Percentiles rank a stretch among this genome's conserved stretches.
Conservation (phyloP, 1,140 invertebrate genomes). For the Anastrepha obliqua region DNA sequence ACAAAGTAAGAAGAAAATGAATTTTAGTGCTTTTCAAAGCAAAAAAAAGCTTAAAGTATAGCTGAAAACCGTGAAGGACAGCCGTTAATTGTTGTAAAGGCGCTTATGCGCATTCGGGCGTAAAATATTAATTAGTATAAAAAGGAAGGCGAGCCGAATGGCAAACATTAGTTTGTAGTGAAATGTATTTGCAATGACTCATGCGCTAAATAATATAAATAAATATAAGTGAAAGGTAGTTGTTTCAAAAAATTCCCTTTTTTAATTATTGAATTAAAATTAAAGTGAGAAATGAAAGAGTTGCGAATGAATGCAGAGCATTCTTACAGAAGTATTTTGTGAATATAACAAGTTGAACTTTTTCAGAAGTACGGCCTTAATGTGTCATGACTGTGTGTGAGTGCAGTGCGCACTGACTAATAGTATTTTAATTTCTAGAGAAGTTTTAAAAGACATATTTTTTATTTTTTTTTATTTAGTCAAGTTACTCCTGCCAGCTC, state of each 20-base stretch:
- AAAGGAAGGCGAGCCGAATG: not conserved
- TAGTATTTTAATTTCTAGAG: too few species aligned
- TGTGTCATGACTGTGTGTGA: too few species aligned
- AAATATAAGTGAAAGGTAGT: too few species aligned
- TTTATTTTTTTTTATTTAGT: too few species aligned
- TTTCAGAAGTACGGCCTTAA: too few species aligned
- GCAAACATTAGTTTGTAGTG: not conserved
- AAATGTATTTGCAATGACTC: not conserved
- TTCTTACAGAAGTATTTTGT: not conserved
- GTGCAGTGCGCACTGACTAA: too few species aligned
- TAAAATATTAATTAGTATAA: not conserved
- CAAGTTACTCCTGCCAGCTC: too few species aligned
- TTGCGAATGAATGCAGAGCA: not conserved
- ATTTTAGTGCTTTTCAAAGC: not conserved
- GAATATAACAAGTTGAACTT: too few species aligned
- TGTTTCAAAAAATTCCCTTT: too few species aligned
- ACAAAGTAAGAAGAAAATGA: not conserved
- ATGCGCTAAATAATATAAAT: not conserved
- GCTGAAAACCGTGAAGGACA: not conserved
- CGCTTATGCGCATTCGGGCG: not conserved
- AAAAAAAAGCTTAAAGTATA: not conserved
- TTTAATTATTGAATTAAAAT: too few species aligned
- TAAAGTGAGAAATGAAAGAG: too few species aligned
- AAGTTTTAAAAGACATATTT: too few species aligned
- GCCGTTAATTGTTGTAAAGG: not conserved